Evolutionary conservation across 2,888 invertebrate genomes (phyloP).

Genomic region (Chymomyza caudatula): DNA sequence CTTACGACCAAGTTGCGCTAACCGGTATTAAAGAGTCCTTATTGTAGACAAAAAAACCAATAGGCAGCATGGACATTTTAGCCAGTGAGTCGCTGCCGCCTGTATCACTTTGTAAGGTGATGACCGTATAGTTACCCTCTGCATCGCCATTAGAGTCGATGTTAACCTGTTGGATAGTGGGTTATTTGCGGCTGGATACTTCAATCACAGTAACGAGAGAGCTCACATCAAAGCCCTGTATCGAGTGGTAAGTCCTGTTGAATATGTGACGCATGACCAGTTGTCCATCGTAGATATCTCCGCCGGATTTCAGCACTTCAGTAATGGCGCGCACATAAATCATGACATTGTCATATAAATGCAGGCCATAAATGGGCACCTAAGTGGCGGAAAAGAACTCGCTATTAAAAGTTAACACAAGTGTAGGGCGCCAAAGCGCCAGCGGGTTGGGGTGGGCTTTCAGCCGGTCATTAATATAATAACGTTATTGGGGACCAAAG

Average conservation of each 20-base stretch:
- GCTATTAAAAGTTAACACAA: too few relatives aligned
- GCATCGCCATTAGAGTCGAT: slow-evolving; percentile 94
- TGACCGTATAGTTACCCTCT: slow-evolving; percentile 93
- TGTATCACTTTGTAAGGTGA: slow-evolving; percentile 84
- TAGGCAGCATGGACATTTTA: slow-evolving; percentile 86
- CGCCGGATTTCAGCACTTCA: slow-evolving; percentile 83
- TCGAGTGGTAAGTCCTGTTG: slow-evolving; percentile 86
- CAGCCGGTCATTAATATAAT: too few relatives aligned
- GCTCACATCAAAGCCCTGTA: slow-evolving; percentile 87
- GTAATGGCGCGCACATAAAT: slow-evolving; percentile 91
- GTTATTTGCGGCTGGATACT: neutral
- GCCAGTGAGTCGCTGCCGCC: slow-evolving; percentile 76
- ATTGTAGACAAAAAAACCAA: slow-evolving; percentile 86
- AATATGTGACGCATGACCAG: slow-evolving; percentile 87
- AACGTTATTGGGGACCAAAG: too few relatives aligned
- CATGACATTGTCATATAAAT: slow-evolving; percentile 91
- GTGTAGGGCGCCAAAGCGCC: too few relatives aligned
- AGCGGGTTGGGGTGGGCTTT: too few relatives aligned
- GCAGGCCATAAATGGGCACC: slow-evolving; percentile 90
- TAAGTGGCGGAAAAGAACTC: too few relatives aligned
- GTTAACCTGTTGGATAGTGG: slow-evolving; percentile 82
- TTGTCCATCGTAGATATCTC: slow-evolving; percentile 86
- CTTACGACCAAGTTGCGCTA: neutral
- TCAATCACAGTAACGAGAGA: neutral
- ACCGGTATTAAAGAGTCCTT: slow-evolving; percentile 81